These are phyloP conservation scores for Cynocephalus volans DNA, from an alignment of 2,113 vertebrate genomes.

Conservation along the genomic window DNA sequence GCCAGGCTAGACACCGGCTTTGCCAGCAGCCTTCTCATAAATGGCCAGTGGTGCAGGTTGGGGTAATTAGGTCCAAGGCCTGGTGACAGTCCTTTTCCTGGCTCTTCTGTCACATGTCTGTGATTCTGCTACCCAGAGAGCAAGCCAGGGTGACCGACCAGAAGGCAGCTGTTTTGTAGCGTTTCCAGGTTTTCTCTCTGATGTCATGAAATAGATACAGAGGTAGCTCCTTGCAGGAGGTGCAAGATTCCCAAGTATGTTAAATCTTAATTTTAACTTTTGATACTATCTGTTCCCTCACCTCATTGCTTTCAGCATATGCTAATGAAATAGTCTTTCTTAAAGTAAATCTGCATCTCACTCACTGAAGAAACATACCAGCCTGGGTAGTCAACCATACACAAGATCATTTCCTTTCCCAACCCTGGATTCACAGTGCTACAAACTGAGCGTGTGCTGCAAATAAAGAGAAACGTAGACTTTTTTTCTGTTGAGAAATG, in stretches of 20 bases:
- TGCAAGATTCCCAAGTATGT: background rate
- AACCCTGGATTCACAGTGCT: background rate
- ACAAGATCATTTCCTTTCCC: background rate
- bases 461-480: background rate
- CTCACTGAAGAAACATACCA: background rate
- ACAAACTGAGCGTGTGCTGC: background rate
- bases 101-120: background rate
- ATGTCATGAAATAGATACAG: background rate
- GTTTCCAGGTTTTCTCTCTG: background rate
- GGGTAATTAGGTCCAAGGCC: background rate
- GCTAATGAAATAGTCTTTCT: conserved; percentile 26
- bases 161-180: background rate
- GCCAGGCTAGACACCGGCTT: background rate
- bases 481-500: conserved; percentile 30
- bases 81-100: background rate
- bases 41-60: too few species aligned
- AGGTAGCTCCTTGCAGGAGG: background rate
- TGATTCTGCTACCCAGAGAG: background rate
- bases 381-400: background rate
- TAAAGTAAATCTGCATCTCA: background rate
- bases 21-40: background rate
- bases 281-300: background rate
- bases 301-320: background rate
- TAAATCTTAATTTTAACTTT: background rate
- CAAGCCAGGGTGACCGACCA: background rate